Percentiles rank a stretch among this genome's conserved stretches.
Evolutionary conservation across 2,888 invertebrate genomes (phyloP).

Genomic region (Bombylius major): DNA sequence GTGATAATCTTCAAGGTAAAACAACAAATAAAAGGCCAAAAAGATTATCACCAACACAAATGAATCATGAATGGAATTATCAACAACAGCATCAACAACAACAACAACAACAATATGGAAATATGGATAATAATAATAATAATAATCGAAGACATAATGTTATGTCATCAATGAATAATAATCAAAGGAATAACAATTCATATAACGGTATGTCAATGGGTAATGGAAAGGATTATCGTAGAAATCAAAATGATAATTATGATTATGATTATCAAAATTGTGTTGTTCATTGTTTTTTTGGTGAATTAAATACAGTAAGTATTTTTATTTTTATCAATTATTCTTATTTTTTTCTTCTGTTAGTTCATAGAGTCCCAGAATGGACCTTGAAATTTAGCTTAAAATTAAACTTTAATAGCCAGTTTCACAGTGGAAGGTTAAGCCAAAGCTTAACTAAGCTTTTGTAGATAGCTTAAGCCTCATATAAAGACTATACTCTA

Average conservation of each 20-base stretch:
- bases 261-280: slow-evolving; percentile 33
- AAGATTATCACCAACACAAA: not conserved
- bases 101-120: not conserved
- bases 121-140: not conserved
- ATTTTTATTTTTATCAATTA: no score
- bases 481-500: no score
- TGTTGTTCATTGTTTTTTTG: slow-evolving; percentile 55
- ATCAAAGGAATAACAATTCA: not conserved
- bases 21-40: not conserved
- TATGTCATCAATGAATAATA: not conserved
- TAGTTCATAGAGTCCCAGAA: no score
- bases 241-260: not conserved
- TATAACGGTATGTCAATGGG: not conserved
- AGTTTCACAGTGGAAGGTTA: no score
- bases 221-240: not conserved
- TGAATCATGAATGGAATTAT: not conserved
- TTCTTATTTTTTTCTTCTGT: no score
- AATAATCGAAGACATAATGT: not conserved
- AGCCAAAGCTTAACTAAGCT: no score
- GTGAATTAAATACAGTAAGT: slow-evolving; percentile 52
- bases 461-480: no score
- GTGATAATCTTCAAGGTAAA: slow-evolving; percentile 14
- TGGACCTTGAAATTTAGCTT: no score
- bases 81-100: not conserved
- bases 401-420: no score